Evolutionary conservation across 2,113 vertebrate species (phyloP).

Genomic region (Eurystomus gularis): DNA sequence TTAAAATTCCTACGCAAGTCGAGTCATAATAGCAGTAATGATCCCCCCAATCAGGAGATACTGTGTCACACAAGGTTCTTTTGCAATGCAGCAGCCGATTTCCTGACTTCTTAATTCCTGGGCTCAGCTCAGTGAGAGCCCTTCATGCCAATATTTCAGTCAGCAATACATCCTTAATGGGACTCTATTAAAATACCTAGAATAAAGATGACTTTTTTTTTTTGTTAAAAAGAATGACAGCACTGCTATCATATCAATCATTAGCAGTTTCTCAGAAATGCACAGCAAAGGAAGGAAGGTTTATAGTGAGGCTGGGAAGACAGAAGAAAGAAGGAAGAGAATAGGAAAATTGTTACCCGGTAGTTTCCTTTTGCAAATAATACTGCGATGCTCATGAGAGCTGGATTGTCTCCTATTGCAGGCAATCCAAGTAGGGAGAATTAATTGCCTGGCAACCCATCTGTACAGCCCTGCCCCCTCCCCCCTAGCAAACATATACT

Average conservation of each 20-base stretch:
- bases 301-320: conserved; percentile 55
- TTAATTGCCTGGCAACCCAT: conserved; percentile 56
- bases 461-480: conserved; percentile 30
- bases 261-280: conserved; percentile 70
- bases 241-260: conserved; percentile 81
- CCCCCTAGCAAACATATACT: conserved; percentile 28
- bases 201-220: conserved; percentile 79
- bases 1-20: conserved; percentile 93
- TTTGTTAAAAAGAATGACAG: conserved; percentile 79
- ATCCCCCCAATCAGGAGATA: conserved; percentile 94
- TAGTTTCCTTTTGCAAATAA: conserved; percentile 61
- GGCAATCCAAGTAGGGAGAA: conserved; percentile 57
- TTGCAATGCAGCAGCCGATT: conserved; percentile 83
- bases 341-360: conserved; percentile 63
- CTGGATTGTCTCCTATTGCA: conserved; percentile 40
- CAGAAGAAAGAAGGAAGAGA: conserved; percentile 54
- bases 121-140: conserved; percentile 84
- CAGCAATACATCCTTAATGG: conserved; percentile 84
- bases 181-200: conserved; percentile 84
- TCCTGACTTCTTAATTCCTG: conserved; percentile 87
- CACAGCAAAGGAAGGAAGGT: conserved; percentile 54
- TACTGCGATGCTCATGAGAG: conserved; percentile 2
- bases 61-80: conserved; percentile 85
- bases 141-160: conserved; percentile 85
- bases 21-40: conserved; percentile 96